Percentiles rank a stretch among this genome's conserved stretches.
Evolutionary conservation across 1,140 invertebrate species (phyloP).

Genomic region (Eumeta japonica): DNA sequence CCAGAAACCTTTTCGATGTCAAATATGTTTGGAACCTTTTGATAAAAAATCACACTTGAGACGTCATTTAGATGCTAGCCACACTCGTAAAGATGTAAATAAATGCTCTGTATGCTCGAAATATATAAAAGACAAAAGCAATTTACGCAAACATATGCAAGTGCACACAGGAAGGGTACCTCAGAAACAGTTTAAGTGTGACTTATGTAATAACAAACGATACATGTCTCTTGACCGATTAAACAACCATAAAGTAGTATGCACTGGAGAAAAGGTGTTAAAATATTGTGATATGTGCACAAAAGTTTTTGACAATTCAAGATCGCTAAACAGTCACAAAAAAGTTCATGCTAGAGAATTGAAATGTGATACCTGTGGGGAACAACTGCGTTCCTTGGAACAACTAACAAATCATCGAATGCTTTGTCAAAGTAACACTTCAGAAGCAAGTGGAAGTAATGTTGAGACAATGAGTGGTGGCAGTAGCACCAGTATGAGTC

Average conservation of each 20-base stretch:
- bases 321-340: conserved; percentile 56
- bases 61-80: conserved; percentile 50
- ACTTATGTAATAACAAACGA: conserved; percentile 55
- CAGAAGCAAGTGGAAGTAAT: conserved; percentile 13
- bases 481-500: conserved; percentile 24
- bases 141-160: conserved; percentile 57
- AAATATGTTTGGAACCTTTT: conserved; percentile 55
- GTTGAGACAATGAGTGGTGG: conserved; percentile 17
- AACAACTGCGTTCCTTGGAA: conserved; percentile 52
- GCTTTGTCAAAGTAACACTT: conserved; percentile 34
- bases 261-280: conserved; percentile 52
- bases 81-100: conserved; percentile 56
- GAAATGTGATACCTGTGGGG: conserved; percentile 55
- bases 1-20: conserved; percentile 56
- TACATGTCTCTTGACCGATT: conserved; percentile 56
- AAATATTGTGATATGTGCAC: conserved; percentile 58
- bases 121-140: conserved; percentile 58
- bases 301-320: conserved; percentile 57
- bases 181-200: conserved; percentile 57
- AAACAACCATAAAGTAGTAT: conserved; percentile 55
- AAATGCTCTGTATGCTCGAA: conserved; percentile 58
- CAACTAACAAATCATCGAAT: conserved; percentile 54
- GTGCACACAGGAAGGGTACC: conserved; percentile 56
- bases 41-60: conserved; percentile 51
- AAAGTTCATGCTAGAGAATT: conserved; percentile 56